These are phyloP conservation scores for Mycetomoellerius zeteki DNA, from an alignment of 1,140 invertebrate species.

Conservation along the genomic window DNA sequence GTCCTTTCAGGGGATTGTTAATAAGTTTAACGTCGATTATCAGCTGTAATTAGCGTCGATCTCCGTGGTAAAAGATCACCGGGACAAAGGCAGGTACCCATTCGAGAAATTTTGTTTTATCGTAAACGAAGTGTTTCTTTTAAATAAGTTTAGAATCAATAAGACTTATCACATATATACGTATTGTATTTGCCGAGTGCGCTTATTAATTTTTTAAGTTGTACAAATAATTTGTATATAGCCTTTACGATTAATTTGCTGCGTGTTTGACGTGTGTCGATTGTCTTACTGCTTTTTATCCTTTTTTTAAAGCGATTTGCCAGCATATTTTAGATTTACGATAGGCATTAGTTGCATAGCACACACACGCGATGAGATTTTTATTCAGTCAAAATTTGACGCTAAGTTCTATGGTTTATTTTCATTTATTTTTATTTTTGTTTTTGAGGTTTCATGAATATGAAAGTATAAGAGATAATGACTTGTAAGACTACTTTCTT, in stretches of 20 bases:
- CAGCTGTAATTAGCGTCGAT: constrained; percentile 53
- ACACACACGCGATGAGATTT: background rate
- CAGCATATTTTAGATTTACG: background rate
- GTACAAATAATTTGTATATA: constrained; percentile 55
- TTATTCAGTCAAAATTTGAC: background rate
- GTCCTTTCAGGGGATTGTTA: background rate
- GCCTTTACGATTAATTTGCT: constrained; percentile 53
- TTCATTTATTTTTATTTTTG: constrained; percentile 14
- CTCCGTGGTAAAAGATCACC: background rate
- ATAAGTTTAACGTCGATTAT: constrained; percentile 48
- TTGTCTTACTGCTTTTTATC: constrained; percentile 47
- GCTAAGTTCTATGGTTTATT: constrained; percentile 35
- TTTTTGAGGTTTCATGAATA: background rate
- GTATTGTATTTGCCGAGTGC: constrained; percentile 26
- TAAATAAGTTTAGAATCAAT: background rate
- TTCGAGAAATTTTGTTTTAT: background rate
- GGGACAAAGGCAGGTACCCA: background rate
- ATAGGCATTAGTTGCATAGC: background rate
- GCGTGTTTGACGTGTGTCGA: constrained; percentile 39
- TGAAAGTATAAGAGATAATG: background rate
- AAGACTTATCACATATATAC: background rate
- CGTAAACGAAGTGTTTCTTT: background rate
- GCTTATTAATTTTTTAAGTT: constrained; percentile 52
- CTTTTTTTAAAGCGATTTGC: constrained; percentile 24
- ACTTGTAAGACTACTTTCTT: constrained; percentile 3